Conservation (phyloP, 2,797 vertebrate species). For the Prionace glauca region DNA sequence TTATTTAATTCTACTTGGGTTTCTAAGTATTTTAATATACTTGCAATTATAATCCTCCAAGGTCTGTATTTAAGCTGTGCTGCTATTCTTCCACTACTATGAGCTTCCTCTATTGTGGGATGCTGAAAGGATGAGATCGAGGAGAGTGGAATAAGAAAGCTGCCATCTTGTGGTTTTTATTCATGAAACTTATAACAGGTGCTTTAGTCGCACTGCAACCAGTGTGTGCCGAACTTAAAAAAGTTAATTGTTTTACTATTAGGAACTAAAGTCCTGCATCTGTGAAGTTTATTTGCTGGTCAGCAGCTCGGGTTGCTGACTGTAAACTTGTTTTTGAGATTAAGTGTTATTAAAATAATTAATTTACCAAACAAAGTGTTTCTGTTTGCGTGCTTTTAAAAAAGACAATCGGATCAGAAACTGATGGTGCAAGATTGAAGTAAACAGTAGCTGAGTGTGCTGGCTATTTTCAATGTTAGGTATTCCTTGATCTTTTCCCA, state of each 20-base stretch:
- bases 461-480: not conserved
- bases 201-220: not conserved
- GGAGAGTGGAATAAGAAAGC: not conserved
- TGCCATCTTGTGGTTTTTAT: not conserved
- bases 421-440: not conserved
- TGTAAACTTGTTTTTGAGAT: slow-evolving; percentile 6
- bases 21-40: not conserved
- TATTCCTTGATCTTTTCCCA: not conserved
- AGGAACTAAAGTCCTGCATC: not conserved
- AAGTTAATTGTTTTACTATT: not conserved
- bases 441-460: not conserved
- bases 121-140: not conserved
- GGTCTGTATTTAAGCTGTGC: not conserved
- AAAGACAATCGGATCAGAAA: not conserved
- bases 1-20: not conserved
- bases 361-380: not conserved
- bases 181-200: not conserved
- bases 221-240: not conserved
- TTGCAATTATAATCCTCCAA: not conserved
- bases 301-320: not conserved
- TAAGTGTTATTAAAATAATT: slow-evolving; percentile 11
- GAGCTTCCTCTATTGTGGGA: not conserved
- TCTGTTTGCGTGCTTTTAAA: not conserved
- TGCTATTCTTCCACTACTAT: not conserved
- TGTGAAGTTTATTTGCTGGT: not conserved